Conservation (phyloP, 2,113 vertebrate genomes). For the Elaphurus davidianus region DNA sequence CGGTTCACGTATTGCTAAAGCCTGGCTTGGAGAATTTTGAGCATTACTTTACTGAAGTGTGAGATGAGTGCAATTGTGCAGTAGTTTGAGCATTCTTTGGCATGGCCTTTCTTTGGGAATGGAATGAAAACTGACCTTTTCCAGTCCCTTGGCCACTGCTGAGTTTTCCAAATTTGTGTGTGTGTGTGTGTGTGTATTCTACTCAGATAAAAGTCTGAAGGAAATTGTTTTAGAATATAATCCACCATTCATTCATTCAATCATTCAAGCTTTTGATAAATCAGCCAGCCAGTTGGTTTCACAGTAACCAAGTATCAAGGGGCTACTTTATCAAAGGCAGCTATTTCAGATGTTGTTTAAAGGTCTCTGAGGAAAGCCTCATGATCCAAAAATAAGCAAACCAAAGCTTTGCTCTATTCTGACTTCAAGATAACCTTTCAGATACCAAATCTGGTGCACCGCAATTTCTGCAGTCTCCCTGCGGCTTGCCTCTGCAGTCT, state of each 20-base stretch:
- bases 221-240: not conserved
- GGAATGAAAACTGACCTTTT: not conserved
- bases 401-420: not conserved
- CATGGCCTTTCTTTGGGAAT: not conserved
- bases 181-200: not conserved
- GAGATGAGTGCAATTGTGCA: not conserved
- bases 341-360: not conserved
- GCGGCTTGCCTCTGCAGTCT: accelerated
- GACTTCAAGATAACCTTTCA: not conserved
- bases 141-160: not conserved
- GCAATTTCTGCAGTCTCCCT: not conserved
- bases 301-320: not conserved
- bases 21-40: not conserved
- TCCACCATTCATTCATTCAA: not conserved
- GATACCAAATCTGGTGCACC: not conserved
- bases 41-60: no score
- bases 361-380: not conserved
- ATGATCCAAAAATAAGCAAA: not conserved
- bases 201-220: not conserved
- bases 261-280: not conserved
- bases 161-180: not conserved
- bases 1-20: not conserved
- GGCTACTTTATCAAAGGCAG: not conserved
- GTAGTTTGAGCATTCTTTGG: not conserved
- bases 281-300: not conserved